These are phyloP conservation scores for Drosophila punjabiensis DNA, from an alignment of 1,140 invertebrate genomes.

Conservation along the genomic window DNA sequence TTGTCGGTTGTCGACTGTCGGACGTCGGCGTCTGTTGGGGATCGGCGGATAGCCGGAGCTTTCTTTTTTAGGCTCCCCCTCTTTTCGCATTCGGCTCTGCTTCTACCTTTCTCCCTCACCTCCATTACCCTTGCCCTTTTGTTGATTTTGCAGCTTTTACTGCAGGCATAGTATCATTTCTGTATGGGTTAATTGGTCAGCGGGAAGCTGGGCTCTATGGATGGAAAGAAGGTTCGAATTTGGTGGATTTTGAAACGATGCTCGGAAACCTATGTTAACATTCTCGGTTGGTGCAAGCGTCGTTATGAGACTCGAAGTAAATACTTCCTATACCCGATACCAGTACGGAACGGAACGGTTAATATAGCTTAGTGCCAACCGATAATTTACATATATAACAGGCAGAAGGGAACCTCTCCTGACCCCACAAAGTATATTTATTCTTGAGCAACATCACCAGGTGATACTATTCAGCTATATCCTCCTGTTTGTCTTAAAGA, in stretches of 20 bases:
- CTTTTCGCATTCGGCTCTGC: conserved; percentile 18
- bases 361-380: background rate
- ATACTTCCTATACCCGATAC: background rate
- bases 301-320: background rate
- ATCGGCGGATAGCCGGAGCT: conserved; percentile 47
- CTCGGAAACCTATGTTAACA: background rate
- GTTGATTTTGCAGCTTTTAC: conserved; percentile 19
- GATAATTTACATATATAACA: background rate
- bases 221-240: background rate
- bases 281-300: background rate
- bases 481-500: too few species aligned
- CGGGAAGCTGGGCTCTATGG: background rate
- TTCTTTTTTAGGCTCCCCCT: conserved; percentile 55
- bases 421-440: too few species aligned
- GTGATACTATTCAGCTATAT: too few species aligned
- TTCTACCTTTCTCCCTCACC: conserved; percentile 27
- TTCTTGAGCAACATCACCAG: background rate
- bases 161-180: conserved; percentile 27
- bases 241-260: background rate
- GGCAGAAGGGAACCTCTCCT: background rate
- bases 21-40: conserved; percentile 46
- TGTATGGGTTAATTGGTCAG: conserved; percentile 32
- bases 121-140: conserved; percentile 23
- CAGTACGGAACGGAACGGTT: background rate
- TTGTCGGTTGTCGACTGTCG: conserved; percentile 26